phyloP scores from a whole-genome alignment of 2,113 vertebrate genomes.

The Poeciliopsis prolifica region DNA sequence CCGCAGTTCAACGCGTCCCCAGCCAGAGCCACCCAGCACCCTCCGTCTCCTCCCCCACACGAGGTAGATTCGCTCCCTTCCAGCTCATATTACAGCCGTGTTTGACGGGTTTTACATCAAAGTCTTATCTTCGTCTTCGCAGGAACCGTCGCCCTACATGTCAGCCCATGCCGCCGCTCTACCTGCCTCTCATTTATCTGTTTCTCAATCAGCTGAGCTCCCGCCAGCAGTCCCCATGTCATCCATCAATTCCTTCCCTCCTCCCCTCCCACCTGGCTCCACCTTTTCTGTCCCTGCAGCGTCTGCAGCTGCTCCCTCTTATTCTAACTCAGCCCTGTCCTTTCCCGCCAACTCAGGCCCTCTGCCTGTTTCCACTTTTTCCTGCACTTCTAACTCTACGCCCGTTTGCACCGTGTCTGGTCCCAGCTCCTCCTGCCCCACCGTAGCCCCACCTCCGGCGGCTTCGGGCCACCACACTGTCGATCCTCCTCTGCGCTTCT shows the following conservation, averaged over 20 bases:
- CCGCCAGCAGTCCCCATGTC: slow-evolving; percentile 28
- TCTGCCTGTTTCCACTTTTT: slow-evolving; percentile 26
- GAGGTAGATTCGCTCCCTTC: slow-evolving; percentile 65
- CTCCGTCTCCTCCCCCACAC: slow-evolving; percentile 78
- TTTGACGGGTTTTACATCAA: not conserved
- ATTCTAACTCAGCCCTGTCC: slow-evolving; percentile 26
- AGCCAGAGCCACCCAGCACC: slow-evolving; percentile 18
- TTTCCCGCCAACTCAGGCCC: slow-evolving; percentile 37
- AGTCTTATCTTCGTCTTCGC: slow-evolving; percentile 30
- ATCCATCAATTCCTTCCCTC: slow-evolving; percentile 38
- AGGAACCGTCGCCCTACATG: slow-evolving; percentile 68
- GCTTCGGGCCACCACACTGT: slow-evolving; percentile 70
- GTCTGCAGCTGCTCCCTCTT: slow-evolving; percentile 30
- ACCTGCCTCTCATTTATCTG: slow-evolving; percentile 26
- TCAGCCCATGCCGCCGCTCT: slow-evolving; percentile 21
- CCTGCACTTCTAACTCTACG: slow-evolving; percentile 45
- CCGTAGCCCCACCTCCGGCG: not conserved
- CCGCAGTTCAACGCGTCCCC: slow-evolving; percentile 24
- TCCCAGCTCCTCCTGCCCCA: slow-evolving; percentile 5
- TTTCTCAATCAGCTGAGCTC: slow-evolving; percentile 27
- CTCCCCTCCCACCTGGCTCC: slow-evolving; percentile 22
- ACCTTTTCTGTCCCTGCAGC: slow-evolving; percentile 8
- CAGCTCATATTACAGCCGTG: not conserved
- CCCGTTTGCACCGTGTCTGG: slow-evolving; percentile 20
- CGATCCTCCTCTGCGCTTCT: slow-evolving; percentile 88